Percentiles rank a stretch among this genome's conserved stretches.
Evolutionary conservation across 2,113 vertebrate genomes (phyloP).

Genomic region (Odobenus rosmarus): DNA sequence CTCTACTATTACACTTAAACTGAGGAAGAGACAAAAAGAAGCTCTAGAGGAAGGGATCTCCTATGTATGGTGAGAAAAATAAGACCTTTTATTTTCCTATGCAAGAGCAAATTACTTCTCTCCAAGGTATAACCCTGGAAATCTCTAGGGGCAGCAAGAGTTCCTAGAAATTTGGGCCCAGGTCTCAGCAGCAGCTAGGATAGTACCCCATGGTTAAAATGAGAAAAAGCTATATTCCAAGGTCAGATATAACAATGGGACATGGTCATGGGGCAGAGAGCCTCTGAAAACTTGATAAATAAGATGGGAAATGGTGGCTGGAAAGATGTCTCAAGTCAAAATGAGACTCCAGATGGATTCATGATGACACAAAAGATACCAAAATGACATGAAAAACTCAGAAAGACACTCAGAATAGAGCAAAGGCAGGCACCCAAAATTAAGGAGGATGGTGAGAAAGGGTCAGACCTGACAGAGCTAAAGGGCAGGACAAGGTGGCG

Average conservation of each 20-base stretch:
- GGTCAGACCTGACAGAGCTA: background rate
- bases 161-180: background rate
- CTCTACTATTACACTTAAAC: background rate
- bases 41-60: background rate
- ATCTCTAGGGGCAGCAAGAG: background rate
- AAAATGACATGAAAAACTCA: background rate
- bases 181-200: background rate
- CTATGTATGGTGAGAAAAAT: background rate
- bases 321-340: background rate
- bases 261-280: background rate
- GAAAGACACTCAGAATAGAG: background rate
- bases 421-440: background rate
- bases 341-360: background rate
- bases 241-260: background rate
- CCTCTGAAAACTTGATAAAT: background rate
- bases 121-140: background rate
- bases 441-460: background rate
- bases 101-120: background rate
- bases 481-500: background rate
- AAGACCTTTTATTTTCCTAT: background rate
- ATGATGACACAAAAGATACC: background rate
- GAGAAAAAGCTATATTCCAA: background rate
- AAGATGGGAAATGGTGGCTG: background rate
- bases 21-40: background rate
- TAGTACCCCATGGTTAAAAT: background rate